phyloP scores from a whole-genome alignment of 2,113 vertebrate species.

The Ammospiza caudacuta region DNA sequence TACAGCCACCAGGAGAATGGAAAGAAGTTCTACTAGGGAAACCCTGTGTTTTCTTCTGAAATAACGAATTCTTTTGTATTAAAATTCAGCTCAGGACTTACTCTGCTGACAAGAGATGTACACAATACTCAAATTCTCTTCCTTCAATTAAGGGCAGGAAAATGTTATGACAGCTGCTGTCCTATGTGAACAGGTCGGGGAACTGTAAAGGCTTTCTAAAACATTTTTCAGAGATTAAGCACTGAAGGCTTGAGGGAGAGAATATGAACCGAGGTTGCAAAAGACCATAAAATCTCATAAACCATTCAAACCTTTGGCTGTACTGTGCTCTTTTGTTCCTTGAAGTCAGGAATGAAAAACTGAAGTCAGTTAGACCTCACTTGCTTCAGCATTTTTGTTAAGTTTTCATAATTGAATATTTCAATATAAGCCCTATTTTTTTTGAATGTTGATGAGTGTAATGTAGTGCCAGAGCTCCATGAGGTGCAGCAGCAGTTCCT shows the following conservation, averaged over 20 bases:
- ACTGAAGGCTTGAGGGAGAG: slow-evolving; percentile 21
- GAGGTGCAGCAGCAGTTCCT: neutral
- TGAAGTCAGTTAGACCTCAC: neutral
- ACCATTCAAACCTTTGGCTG: slow-evolving; percentile 43
- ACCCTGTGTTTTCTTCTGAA: neutral
- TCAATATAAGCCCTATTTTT: neutral
- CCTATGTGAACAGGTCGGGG: neutral
- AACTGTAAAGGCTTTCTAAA: slow-evolving; percentile 31
- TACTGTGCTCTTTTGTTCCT: slow-evolving; percentile 11
- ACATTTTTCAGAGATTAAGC: slow-evolving; percentile 47
- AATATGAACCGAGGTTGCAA: slow-evolving; percentile 39
- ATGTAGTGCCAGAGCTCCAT: neutral
- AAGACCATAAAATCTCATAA: slow-evolving; percentile 52
- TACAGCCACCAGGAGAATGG: neutral
- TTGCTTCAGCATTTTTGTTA: neutral
- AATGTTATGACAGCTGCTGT: slow-evolving; percentile 63
- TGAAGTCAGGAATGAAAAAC: neutral
- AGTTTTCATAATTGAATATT: neutral
- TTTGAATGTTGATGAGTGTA: neutral
- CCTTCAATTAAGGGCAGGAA: neutral
- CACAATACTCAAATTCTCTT: neutral
- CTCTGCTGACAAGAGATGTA: neutral
- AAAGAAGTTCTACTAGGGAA: neutral
- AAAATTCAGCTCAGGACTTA: neutral
- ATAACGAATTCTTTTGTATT: neutral